Conservation (phyloP, 2,797 vertebrate species). For the Gallinago stenura region DNA sequence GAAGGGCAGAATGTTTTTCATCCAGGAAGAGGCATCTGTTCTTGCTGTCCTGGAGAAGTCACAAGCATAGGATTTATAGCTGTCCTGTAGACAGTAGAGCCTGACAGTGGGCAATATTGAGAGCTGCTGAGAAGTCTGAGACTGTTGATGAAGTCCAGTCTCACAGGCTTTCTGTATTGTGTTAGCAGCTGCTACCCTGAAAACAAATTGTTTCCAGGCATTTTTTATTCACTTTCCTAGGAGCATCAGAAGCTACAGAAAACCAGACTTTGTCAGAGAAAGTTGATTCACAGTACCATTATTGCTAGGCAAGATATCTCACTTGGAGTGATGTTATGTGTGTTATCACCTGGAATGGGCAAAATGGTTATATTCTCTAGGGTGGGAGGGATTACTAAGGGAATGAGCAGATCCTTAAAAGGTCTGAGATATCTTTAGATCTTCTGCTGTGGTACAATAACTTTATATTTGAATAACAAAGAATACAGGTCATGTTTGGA, state of each 20-base stretch:
- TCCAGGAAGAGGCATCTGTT: constrained; percentile 1
- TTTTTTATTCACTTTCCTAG: not conserved
- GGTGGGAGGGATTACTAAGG: not conserved
- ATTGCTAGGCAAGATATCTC: not conserved
- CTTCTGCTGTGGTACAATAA: not conserved
- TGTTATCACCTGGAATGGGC: not conserved
- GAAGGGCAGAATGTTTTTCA: constrained; percentile 23
- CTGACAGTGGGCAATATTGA: not conserved
- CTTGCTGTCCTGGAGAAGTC: constrained; percentile 2
- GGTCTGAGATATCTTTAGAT: not conserved
- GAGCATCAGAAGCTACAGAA: not conserved
- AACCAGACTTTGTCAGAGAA: not conserved
- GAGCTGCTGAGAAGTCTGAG: not conserved
- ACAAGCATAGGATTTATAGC: not conserved
- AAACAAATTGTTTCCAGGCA: not conserved
- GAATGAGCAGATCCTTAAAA: not conserved
- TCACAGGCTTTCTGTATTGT: not conserved
- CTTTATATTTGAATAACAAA: not conserved
- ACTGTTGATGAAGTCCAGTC: not conserved
- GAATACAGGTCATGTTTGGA: not conserved
- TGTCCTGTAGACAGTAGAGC: not conserved
- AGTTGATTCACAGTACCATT: not conserved
- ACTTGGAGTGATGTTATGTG: not conserved
- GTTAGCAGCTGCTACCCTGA: not conserved
- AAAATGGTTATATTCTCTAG: not conserved